A percentile compares a stretch with the other conserved stretches of the same genome.
These are phyloP conservation scores for Columba guinea DNA, from an alignment of 2,797 vertebrate genomes.

Conservation along the genomic window DNA sequence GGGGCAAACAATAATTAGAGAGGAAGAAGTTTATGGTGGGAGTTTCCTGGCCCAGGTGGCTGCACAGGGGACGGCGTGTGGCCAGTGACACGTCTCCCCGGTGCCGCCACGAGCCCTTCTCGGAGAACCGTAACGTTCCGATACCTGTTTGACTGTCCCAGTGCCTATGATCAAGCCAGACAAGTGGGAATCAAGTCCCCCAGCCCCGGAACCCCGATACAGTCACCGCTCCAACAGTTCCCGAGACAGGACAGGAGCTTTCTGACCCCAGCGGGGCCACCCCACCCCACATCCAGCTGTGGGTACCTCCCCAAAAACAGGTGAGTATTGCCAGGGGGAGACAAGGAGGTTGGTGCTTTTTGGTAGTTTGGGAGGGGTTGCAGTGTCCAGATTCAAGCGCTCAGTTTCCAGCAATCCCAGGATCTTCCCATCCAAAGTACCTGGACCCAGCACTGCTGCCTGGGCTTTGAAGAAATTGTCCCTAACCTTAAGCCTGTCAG, in stretches of 20 bases:
- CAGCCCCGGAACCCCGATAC: constrained; percentile 78
- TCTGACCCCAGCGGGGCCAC: constrained; percentile 81
- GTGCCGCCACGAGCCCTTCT: neutral
- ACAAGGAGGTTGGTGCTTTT: neutral
- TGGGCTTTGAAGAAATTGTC: neutral
- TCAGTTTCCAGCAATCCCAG: neutral
- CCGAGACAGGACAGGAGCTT: constrained; percentile 85
- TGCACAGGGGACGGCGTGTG: neutral
- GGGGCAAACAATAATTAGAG: neutral
- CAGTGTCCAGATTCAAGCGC: neutral
- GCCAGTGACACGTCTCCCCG: neutral
- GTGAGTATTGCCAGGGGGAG: constrained; percentile 60
- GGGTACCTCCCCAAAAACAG: constrained; percentile 78
- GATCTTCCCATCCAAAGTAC: neutral
- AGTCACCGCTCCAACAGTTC: constrained; percentile 87
- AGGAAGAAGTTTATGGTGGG: neutral
- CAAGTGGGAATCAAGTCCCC: constrained; percentile 82
- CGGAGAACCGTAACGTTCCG: neutral
- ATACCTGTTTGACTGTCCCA: constrained; percentile 58
- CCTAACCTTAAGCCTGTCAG: neutral
- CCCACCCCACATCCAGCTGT: constrained; percentile 76
- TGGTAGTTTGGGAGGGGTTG: neutral
- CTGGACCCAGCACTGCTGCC: neutral
- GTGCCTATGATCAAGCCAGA: constrained; percentile 93
- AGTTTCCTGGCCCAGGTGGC: neutral